These are phyloP conservation scores for Piliocolobus tephrosceles DNA, from an alignment of 2,113 vertebrate species.

Conservation along the genomic window DNA sequence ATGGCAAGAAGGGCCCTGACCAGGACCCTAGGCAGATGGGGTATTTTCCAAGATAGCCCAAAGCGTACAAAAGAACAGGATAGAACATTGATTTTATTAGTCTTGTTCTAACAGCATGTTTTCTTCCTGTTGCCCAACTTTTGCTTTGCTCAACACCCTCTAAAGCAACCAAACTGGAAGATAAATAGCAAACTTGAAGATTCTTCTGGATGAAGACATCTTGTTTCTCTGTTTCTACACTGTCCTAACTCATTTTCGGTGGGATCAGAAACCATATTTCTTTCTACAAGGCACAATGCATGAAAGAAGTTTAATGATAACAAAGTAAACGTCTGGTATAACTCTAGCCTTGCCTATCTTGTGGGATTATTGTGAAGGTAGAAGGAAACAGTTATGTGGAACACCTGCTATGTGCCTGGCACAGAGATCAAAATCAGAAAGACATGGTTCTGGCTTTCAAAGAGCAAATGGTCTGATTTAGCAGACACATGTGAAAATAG, in stretches of 20 bases:
- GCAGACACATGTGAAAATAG: background rate
- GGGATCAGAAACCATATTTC: background rate
- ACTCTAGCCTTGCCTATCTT: background rate
- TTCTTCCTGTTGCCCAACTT: background rate
- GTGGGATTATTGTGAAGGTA: background rate
- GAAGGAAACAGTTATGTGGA: background rate
- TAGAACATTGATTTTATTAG: background rate
- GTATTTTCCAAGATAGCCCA: background rate
- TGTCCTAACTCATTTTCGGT: background rate
- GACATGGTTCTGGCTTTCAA: background rate
- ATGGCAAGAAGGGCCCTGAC: background rate
- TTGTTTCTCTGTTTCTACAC: background rate
- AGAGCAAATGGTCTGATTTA: background rate
- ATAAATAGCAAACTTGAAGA: background rate
- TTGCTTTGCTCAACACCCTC: background rate
- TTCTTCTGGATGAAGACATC: background rate
- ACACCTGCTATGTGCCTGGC: background rate
- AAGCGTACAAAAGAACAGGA: background rate
- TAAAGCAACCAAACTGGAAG: background rate
- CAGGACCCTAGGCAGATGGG: background rate
- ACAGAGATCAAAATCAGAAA: background rate
- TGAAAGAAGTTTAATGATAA: background rate
- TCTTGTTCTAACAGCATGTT: background rate
- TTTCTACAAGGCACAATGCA: background rate
- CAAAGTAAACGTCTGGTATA: background rate